Percentiles rank a stretch among this genome's conserved stretches.
Conservation (phyloP, 1,140 invertebrate genomes). For the Megathymus violae region DNA sequence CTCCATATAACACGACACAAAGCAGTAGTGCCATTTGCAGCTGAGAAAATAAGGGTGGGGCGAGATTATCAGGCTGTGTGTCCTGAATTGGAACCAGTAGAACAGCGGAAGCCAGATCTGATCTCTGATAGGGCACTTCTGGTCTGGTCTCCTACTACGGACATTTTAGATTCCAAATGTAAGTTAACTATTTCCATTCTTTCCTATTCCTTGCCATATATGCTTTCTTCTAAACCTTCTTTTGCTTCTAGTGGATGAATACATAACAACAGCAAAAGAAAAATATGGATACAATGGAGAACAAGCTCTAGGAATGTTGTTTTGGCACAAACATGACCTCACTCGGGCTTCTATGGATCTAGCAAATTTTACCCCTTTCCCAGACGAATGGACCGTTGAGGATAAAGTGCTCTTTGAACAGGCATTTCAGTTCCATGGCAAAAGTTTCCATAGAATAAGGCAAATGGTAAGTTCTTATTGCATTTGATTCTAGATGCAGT, state of each 20-base stretch:
- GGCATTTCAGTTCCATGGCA: slow-evolving; percentile 98
- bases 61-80: slow-evolving; percentile 96
- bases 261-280: slow-evolving; percentile 97
- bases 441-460: slow-evolving; percentile 98
- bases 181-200: slow-evolving; percentile 69
- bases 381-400: slow-evolving; percentile 99
- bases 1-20: slow-evolving; percentile 72
- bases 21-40: slow-evolving; percentile 87
- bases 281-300: slow-evolving; percentile 99
- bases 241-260: slow-evolving; percentile 92
- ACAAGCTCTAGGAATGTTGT: slow-evolving; percentile 98
- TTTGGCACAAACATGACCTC: slow-evolving; percentile 99
- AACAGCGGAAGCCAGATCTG: slow-evolving; percentile 85
- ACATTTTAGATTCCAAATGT: slow-evolving; percentile 94
- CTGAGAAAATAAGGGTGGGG: slow-evolving; percentile 96
- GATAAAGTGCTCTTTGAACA: slow-evolving; percentile 99
- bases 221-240: slow-evolving; percentile 11
- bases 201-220: slow-evolving; percentile 1
- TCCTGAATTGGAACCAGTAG: slow-evolving; percentile 88
- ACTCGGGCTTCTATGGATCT: slow-evolving; percentile 96
- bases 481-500: background rate
- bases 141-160: slow-evolving; percentile 96
- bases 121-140: slow-evolving; percentile 93
- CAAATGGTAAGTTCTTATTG: slow-evolving; percentile 92
- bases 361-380: slow-evolving; percentile 98